phyloP scores from a whole-genome alignment of 2,888 invertebrate species.

The Nebria salina region DNA sequence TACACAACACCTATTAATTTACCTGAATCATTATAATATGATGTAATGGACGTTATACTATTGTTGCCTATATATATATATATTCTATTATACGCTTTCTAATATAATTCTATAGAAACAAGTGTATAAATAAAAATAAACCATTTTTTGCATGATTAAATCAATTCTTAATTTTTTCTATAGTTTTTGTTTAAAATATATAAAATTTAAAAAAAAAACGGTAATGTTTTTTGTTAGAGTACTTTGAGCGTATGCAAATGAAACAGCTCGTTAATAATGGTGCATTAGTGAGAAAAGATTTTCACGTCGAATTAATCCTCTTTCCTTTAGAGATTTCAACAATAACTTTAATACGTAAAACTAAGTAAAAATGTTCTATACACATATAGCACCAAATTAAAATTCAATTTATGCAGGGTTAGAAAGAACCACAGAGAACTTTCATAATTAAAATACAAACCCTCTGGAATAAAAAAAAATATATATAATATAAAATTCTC shows the following conservation, averaged over 20 bases:
- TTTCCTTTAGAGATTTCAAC: neutral
- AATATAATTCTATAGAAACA: neutral
- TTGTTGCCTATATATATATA: neutral
- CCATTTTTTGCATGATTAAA: neutral
- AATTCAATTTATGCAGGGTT: constrained; percentile 32
- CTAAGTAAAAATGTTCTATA: neutral
- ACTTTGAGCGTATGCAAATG: neutral
- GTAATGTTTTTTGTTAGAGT: no score
- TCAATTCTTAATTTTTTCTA: no score
- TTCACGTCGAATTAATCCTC: neutral
- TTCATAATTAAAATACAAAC: constrained; percentile 37
- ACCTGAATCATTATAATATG: neutral
- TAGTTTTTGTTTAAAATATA: no score
- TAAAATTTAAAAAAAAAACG: no score
- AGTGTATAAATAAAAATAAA: neutral
- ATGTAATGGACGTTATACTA: neutral
- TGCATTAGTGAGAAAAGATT: neutral
- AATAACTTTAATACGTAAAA: constrained; percentile 14
- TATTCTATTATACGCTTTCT: constrained; percentile 14
- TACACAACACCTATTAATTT: neutral
- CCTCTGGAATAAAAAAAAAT: constrained; percentile 12
- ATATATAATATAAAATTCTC: constrained; percentile 6
- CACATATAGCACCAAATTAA: constrained; percentile 33
- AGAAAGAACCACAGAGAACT: constrained; percentile 18
- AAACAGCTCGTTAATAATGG: neutral